Conservation (phyloP, 2,113 vertebrate species). For the Pelecanus crispus region DNA sequence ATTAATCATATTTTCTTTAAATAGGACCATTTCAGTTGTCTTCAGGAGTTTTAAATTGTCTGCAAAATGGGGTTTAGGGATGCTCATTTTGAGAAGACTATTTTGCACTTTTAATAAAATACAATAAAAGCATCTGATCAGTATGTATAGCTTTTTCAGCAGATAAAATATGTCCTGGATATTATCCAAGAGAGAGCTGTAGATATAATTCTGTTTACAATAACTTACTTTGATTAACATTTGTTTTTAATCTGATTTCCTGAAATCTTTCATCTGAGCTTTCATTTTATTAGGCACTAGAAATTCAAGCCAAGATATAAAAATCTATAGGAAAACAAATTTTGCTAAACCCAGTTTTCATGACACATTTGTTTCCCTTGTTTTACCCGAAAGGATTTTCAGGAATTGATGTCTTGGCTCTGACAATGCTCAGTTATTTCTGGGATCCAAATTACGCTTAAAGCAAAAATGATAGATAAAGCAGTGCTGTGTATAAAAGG, state of each 20-base stretch:
- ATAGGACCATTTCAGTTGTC: neutral
- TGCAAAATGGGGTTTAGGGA: neutral
- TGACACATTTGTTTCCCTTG: neutral
- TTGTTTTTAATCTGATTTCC: neutral
- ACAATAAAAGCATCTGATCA: neutral
- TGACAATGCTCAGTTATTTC: neutral
- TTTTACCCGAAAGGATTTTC: conserved; percentile 1
- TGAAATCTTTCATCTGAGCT: neutral
- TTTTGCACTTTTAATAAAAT: neutral
- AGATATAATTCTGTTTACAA: neutral
- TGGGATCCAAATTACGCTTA: neutral
- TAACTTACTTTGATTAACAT: neutral
- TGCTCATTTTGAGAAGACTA: neutral
- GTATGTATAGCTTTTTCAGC: neutral
- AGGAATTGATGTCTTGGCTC: neutral
- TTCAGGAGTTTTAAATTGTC: neutral
- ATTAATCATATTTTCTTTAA: neutral
- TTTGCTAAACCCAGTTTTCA: neutral
- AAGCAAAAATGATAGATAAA: neutral
- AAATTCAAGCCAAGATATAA: neutral
- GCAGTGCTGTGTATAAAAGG: neutral
- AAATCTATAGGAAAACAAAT: neutral
- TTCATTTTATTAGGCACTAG: neutral
- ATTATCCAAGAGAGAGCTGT: neutral
- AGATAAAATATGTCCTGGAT: neutral